Evolutionary conservation across 92 coral and sea anemone species (phyloP), one percentile per base, ranked within the genome.

Genomic region (Galaxea fascicularis): DNA sequence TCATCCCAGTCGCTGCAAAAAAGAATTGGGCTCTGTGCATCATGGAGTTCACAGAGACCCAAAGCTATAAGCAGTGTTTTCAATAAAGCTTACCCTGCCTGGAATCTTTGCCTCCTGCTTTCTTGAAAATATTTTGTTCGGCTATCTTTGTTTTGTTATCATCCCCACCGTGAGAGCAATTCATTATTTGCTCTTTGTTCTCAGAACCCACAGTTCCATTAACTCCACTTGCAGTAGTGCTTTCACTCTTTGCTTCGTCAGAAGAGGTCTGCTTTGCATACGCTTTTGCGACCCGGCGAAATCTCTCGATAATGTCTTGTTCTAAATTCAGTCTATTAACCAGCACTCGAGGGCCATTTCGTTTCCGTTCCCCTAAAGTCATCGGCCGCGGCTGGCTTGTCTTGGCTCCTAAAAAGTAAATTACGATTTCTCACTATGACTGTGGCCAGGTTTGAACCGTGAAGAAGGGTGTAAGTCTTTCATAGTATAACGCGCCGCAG

Each of bases 261-360:
- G 35, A 57, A 8, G 77, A 28, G 4, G 1, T 8, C 26, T 41
- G 18, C 46, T 82, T 72, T 46, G 71, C 78, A 20, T 56, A 65
- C 6, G 20, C 27, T 59, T 65, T 80, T 29, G 88, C 73, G 56
- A 88, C 76, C 74, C 86, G 92, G 4, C 89, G 86, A 11, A 91
- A 58, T 59, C 92, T 62, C 57, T 88, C 90, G 12, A 88, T 60
- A 52, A 91, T 72, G 31, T 82, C 90, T 20, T 84, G 52, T n/a
- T 71, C 79, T 17, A 91, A 16, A 60, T 66, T 65, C 41, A 91
- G 75, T 65, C 76, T 88, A 64, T 85, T 80, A 10, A 91, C 81
- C 73, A 91, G 74, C 47, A 88, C 90, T 31, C 85, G 59, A 15
- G 95, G 92, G 1, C 56, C 44, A 27, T 70, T 79, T 65, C 75